phyloP scores from a whole-genome alignment of 2,113 vertebrate species.

The Lucifuga dentata region DNA sequence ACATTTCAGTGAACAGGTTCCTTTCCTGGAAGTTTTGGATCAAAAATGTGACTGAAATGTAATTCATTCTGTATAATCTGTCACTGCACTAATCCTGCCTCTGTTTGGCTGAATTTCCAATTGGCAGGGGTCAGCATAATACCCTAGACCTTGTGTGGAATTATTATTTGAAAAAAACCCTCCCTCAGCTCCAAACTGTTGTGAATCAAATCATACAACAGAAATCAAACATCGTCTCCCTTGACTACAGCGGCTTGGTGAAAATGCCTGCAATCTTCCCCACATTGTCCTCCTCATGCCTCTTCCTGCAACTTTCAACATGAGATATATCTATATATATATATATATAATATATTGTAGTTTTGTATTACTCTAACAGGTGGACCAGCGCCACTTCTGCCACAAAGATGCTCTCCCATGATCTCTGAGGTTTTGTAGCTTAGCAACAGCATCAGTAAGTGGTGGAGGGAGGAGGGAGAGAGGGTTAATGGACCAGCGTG shows the following conservation, averaged over 20 bases:
- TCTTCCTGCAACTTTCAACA: not conserved
- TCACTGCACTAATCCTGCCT: not conserved
- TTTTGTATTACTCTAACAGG: not conserved
- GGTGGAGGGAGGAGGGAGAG: slow-evolving; percentile 29
- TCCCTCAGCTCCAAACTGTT: not conserved
- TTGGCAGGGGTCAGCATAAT: not conserved
- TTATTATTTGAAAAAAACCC: not conserved
- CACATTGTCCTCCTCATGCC: not conserved
- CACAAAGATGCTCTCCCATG: slow-evolving; percentile 9
- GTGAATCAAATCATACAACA: not conserved
- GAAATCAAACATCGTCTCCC: too few relatives aligned
- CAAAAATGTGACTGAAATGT: slow-evolving; percentile 3
- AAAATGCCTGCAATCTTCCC: not conserved
- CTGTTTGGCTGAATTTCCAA: not conserved
- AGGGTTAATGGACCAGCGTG: slow-evolving; percentile 70
- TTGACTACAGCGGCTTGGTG: too few relatives aligned
- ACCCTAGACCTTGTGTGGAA: not conserved
- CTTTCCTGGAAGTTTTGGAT: not conserved
- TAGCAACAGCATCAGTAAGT: slow-evolving; percentile 65
- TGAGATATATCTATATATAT: not conserved
- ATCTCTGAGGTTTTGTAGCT: slow-evolving; percentile 52
- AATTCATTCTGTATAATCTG: slow-evolving; percentile 12
- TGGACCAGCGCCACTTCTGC: slow-evolving; percentile 5
- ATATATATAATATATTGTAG: too few relatives aligned
- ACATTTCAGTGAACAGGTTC: not conserved